A percentile compares a stretch with the other conserved stretches of the same genome.
Evolutionary conservation across 1,140 invertebrate genomes (phyloP).

Genomic region (Heliconius melpomene): DNA sequence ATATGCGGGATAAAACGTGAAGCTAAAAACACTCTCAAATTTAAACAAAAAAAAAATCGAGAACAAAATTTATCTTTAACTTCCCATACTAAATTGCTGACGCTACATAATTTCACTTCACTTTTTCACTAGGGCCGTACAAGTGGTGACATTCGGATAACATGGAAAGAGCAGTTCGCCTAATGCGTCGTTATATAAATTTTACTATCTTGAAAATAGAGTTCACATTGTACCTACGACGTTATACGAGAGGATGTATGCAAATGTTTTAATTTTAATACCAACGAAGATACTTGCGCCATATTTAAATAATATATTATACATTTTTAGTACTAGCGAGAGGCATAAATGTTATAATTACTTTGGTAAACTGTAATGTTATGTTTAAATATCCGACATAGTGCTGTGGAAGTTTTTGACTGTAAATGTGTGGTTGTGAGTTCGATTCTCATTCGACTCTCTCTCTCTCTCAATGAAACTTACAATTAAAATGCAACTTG

Average conservation of each 20-base stretch:
- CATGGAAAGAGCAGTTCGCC: conserved; percentile 24
- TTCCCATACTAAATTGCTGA: conserved; percentile 4
- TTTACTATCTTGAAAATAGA: conserved; percentile 18
- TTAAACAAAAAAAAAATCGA: not conserved
- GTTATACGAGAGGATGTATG: not conserved
- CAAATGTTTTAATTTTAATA: conserved; percentile 14
- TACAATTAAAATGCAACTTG: too few relatives aligned
- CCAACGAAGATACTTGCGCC: not conserved
- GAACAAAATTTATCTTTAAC: not conserved
- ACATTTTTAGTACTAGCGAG: not conserved
- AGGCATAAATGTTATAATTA: too few relatives aligned
- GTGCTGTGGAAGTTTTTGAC: too few relatives aligned
- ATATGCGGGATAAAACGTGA: too few relatives aligned
- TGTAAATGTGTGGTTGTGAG: too few relatives aligned
- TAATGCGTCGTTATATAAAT: conserved; percentile 13
- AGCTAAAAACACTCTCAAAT: not conserved
- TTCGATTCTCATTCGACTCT: too few relatives aligned
- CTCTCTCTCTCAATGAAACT: too few relatives aligned
- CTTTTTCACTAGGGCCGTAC: conserved; percentile 23
- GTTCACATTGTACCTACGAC: conserved; percentile 1
- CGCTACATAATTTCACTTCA: conserved; percentile 12
- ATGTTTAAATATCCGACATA: too few relatives aligned
- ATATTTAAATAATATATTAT: not conserved
- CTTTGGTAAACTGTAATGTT: too few relatives aligned
- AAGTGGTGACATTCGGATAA: conserved; percentile 26